A percentile compares a stretch with the other conserved stretches of the same genome.
Evolutionary conservation across 2,797 vertebrate genomes (phyloP).

Genomic region (Platalea minor): DNA sequence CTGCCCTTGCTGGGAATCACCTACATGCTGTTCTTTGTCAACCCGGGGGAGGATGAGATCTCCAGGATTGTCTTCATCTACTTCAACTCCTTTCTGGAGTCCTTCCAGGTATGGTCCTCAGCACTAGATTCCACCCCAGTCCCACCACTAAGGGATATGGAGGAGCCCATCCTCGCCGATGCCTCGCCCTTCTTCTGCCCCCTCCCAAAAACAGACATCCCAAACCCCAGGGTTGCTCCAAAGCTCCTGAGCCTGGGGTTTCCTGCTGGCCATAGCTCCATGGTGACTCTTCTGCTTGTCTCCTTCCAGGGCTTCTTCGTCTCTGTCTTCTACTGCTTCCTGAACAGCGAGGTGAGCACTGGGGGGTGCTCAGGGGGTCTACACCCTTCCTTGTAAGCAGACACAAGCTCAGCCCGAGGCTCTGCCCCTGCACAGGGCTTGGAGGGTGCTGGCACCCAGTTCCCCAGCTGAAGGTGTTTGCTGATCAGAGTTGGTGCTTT

Average conservation of each 20-base stretch:
- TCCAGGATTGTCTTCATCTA: conserved; percentile 91
- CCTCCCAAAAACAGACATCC: background rate
- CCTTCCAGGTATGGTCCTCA: conserved; percentile 84
- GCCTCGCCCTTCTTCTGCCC: rapidly evolving
- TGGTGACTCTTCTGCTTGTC: background rate
- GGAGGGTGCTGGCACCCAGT: background rate
- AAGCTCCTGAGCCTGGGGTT: background rate
- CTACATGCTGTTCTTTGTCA: conserved; percentile 95
- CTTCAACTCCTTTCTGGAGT: conserved; percentile 92
- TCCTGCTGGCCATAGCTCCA: background rate
- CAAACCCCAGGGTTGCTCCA: background rate
- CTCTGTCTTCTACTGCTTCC: conserved; percentile 98
- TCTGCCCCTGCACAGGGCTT: background rate
- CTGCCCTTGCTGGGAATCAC: conserved; percentile 91
- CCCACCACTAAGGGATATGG: background rate
- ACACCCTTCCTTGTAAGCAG: background rate
- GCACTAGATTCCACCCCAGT: background rate
- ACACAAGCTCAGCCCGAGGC: rapidly evolving
- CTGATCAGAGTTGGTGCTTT: background rate
- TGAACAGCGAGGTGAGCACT: conserved; percentile 94
- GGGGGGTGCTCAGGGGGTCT: rapidly evolving
- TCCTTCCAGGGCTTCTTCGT: conserved; percentile 92
- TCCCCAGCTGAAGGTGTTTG: background rate
- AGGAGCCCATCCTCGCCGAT: background rate
- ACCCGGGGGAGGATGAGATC: conserved; percentile 88